These are phyloP conservation scores for Loxodonta africana DNA, from an alignment of 2,113 vertebrate genomes.

Conservation along the genomic window DNA sequence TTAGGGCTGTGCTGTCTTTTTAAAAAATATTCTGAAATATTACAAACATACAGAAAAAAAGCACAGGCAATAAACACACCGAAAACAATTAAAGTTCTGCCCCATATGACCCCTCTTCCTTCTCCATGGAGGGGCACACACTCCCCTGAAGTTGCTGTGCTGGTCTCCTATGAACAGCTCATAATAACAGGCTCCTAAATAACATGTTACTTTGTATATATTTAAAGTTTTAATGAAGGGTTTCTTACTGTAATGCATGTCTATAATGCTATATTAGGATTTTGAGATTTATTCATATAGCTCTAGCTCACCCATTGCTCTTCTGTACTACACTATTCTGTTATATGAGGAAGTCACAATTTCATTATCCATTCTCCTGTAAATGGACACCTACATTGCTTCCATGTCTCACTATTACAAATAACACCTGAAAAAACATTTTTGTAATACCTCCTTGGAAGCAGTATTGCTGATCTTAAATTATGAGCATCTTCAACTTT, in stretches of 20 bases:
- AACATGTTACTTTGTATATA: background rate
- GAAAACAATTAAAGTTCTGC: background rate
- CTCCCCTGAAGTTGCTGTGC: background rate
- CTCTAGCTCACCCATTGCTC: background rate
- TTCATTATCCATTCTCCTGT: background rate
- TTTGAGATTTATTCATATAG: background rate
- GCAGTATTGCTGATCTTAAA: background rate
- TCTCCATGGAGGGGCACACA: background rate
- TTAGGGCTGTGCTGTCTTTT: background rate
- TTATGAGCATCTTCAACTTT: background rate
- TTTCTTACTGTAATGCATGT: background rate
- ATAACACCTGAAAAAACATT: background rate
- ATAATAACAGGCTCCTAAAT: background rate
- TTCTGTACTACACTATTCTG: background rate
- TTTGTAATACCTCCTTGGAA: background rate
- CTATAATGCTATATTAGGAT: background rate
- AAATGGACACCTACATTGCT: background rate
- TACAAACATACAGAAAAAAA: background rate
- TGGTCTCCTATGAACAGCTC: background rate
- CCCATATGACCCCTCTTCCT: background rate
- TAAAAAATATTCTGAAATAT: conserved; percentile 31
- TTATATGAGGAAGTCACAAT: background rate
- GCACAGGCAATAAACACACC: background rate
- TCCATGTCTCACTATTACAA: background rate
- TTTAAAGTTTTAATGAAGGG: background rate